Percentiles rank a stretch among this genome's conserved stretches.
These are phyloP conservation scores for Saxidomus purpurata DNA, from an alignment of 1,140 invertebrate species.

Conservation along the genomic window DNA sequence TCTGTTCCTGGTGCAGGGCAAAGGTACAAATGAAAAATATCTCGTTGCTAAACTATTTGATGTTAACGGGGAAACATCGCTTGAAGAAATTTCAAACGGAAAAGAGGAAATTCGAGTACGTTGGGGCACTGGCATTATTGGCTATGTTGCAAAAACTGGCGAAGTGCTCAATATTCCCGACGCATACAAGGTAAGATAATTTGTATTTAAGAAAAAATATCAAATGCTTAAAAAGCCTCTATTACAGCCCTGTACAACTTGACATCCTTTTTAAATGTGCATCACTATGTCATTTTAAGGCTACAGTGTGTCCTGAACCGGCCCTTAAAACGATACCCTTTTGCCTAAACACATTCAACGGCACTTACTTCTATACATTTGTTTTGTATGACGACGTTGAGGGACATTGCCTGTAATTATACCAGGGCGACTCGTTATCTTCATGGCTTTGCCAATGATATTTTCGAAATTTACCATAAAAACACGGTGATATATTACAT, in stretches of 20 bases:
- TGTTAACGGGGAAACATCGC: constrained; percentile 90
- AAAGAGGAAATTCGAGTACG: constrained; percentile 97
- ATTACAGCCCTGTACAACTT: no score
- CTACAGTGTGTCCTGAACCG: no score
- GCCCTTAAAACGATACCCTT: no score
- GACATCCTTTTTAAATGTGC: no score
- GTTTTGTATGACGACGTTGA: no score
- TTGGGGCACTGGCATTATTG: constrained; percentile 94
- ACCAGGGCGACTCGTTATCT: neutral
- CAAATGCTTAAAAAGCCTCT: no score
- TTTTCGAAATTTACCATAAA: constrained; percentile 13
- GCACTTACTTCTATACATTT: no score
- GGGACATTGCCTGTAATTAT: neutral
- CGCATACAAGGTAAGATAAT: constrained; percentile 94
- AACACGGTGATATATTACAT: constrained; percentile 23
- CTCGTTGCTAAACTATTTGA: constrained; percentile 98
- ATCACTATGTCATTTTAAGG: no score
- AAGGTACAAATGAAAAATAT: constrained; percentile 86
- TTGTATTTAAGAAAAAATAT: no score
- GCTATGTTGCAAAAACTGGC: constrained; percentile 96
- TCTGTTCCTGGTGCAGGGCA: constrained; percentile 95
- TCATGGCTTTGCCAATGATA: neutral
- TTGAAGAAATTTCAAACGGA: constrained; percentile 94
- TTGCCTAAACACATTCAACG: no score
- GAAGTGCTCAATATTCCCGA: constrained; percentile 98